These are phyloP conservation scores for Tenebrio molitor DNA, from an alignment of 1,140 invertebrate species.

Conservation along the genomic window DNA sequence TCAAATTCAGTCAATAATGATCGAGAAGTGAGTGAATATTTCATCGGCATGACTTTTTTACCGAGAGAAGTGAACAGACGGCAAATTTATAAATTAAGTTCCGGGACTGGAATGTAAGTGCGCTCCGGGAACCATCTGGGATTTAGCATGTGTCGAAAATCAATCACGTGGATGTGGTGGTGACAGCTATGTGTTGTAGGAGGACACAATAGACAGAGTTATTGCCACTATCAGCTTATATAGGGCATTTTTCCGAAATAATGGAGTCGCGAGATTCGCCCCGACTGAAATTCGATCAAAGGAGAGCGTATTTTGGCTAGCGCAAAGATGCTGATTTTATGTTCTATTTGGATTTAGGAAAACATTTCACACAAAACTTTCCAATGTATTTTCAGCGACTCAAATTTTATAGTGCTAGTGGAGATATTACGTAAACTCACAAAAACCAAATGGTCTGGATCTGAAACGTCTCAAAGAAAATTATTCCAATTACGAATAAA, in stretches of 20 bases:
- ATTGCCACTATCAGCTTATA: slow-evolving; percentile 40
- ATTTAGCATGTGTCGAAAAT: slow-evolving; percentile 48
- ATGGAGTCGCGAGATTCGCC: neutral
- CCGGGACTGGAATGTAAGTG: neutral
- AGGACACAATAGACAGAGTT: slow-evolving; percentile 44
- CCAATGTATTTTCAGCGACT: too few species aligned
- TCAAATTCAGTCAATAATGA: slow-evolving; percentile 26
- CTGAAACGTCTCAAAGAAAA: too few species aligned
- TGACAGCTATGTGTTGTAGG: slow-evolving; percentile 36
- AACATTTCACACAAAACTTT: too few species aligned
- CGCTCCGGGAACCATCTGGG: slow-evolving; percentile 36
- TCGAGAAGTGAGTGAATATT: slow-evolving; percentile 22
- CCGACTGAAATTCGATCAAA: neutral
- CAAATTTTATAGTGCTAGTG: too few species aligned
- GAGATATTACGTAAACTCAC: too few species aligned
- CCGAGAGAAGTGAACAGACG: too few species aligned
- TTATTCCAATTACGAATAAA: too few species aligned
- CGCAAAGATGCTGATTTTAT: too few species aligned
- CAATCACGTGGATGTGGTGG: slow-evolving; percentile 42
- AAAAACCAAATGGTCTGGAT: too few species aligned
- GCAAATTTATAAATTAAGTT: slow-evolving; percentile 21
- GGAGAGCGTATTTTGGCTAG: too few species aligned
- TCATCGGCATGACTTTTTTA: neutral
- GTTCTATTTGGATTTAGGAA: too few species aligned
- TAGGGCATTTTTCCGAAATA: slow-evolving; percentile 14